These are phyloP conservation scores for Phengaris alcon DNA, from an alignment of 2,888 invertebrate species.

Conservation along the genomic window DNA sequence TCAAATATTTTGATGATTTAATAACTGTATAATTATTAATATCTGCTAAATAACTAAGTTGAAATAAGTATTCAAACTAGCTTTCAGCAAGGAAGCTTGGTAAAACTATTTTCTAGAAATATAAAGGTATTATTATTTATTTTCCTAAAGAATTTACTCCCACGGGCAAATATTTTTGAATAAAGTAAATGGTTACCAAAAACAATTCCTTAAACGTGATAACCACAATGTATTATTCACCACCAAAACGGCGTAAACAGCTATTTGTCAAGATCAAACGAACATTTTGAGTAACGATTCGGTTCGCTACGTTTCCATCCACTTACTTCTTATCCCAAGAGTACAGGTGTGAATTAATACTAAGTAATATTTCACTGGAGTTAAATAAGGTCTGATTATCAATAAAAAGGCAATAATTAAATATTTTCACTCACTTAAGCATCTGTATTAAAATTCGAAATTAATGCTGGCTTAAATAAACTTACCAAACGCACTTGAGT, in stretches of 20 bases:
- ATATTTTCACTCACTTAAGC: no score
- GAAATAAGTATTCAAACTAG: not conserved
- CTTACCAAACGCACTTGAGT: no score
- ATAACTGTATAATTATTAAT: no score
- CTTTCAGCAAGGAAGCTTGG: not conserved
- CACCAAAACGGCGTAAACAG: not conserved
- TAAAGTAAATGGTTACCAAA: not conserved
- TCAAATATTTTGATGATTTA: no score
- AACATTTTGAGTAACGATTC: not conserved
- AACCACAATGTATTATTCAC: slow-evolving; percentile 1
- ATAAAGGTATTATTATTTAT: not conserved
- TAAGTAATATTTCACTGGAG: no score
- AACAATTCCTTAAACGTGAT: not conserved
- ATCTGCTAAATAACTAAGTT: no score
- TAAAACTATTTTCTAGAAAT: not conserved
- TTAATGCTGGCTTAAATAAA: no score
- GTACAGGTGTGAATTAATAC: no score
- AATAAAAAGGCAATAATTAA: no score
- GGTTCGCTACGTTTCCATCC: not conserved
- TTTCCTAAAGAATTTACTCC: not conserved
- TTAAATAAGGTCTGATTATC: no score
- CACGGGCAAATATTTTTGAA: not conserved
- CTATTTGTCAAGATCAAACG: slow-evolving; percentile 14
- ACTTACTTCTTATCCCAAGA: not conserved
- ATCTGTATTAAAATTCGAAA: no score